These are phyloP conservation scores for Fragum sueziense DNA, from an alignment of 2,888 invertebrate species.

Conservation along the genomic window DNA sequence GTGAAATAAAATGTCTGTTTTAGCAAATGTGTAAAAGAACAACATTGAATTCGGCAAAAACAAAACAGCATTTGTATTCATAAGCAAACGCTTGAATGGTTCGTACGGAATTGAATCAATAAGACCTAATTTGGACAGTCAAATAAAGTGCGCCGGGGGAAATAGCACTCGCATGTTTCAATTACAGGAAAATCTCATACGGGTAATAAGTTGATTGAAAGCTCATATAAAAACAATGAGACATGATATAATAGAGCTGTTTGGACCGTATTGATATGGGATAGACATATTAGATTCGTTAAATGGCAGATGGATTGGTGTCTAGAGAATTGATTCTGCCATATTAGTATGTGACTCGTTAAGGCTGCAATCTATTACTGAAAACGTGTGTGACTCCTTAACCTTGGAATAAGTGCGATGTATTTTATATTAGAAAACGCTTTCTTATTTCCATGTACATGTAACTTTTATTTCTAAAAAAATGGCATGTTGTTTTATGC, in stretches of 20 bases:
- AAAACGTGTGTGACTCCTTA: no score
- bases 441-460: no score
- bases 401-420: no score
- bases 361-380: neutral
- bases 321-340: slow-evolving; percentile 29
- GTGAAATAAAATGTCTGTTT: no score
- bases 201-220: slow-evolving; percentile 21
- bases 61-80: neutral
- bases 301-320: slow-evolving; percentile 42
- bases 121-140: slow-evolving; percentile 10
- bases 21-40: neutral
- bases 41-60: neutral
- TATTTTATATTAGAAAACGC: no score
- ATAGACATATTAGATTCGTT: slow-evolving; percentile 37
- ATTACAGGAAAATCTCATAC: slow-evolving; percentile 26
- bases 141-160: neutral
- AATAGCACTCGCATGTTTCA: slow-evolving; percentile 34
- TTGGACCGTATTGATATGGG: slow-evolving; percentile 37
- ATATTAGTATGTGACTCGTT: slow-evolving; percentile 25
- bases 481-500: no score
- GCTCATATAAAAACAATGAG: slow-evolving; percentile 33
- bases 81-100: neutral
- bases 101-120: neutral
- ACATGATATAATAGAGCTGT: slow-evolving; percentile 38
- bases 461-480: no score